Percentiles rank a stretch among this genome's conserved stretches.
Evolutionary conservation across 1,140 invertebrate species (phyloP).

Genomic region (Pygmarrhopalites habei): DNA sequence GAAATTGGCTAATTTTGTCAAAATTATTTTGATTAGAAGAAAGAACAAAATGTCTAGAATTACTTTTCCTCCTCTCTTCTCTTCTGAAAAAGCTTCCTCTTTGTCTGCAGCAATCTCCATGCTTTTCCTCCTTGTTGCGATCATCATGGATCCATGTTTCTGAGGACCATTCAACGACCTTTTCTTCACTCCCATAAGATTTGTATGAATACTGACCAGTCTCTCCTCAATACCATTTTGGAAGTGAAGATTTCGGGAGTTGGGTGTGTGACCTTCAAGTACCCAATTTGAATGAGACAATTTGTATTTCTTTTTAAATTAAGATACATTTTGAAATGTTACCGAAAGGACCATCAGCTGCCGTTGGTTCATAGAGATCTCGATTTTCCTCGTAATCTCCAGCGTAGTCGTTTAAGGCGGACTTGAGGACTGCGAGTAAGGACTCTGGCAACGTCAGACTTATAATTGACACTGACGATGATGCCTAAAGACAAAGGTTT

Average conservation of each 20-base stretch:
- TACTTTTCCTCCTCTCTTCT: neutral
- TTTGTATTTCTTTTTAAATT: too few relatives aligned
- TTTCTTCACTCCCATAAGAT: too few relatives aligned
- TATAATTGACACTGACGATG: neutral
- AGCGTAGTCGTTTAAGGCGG: neutral
- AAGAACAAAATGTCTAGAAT: too few relatives aligned
- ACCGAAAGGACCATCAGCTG: neutral
- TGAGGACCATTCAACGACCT: neutral
- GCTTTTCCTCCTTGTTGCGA: neutral
- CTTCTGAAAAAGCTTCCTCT: conserved; percentile 5
- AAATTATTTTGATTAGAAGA: too few relatives aligned
- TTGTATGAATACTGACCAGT: too few relatives aligned
- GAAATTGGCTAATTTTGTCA: too few relatives aligned
- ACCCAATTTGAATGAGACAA: too few relatives aligned
- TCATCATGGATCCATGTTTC: neutral
- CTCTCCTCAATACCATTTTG: neutral
- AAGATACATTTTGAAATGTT: too few relatives aligned
- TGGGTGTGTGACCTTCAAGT: conserved; percentile 2
- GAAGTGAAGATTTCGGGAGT: conserved; percentile 9
- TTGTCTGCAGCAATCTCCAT: neutral
- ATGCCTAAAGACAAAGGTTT: neutral
- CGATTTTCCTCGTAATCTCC: neutral
- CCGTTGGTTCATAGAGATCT: neutral
- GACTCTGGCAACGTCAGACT: neutral
- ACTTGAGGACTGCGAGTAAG: neutral